A percentile compares a stretch with the other conserved stretches of the same genome.
Evolutionary conservation across 2,888 invertebrate genomes (phyloP).

Genomic region (Synergus umbraculus): DNA sequence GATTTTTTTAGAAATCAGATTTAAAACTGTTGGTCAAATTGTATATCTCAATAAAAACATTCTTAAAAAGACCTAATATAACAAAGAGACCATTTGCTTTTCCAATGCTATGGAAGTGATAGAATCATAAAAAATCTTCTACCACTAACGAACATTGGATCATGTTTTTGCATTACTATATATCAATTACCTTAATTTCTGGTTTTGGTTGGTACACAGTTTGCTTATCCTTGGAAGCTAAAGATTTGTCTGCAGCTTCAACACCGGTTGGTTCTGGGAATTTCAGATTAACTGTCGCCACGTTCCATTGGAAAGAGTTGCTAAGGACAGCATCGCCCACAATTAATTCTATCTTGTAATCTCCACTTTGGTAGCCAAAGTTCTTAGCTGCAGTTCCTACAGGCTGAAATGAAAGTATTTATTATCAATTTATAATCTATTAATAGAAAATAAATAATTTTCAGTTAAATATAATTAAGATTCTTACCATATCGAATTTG

Average conservation of each 20-base stretch:
- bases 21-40: constrained; percentile 34
- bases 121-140: constrained; percentile 61
- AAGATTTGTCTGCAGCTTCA: constrained; percentile 66
- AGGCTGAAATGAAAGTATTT: constrained; percentile 79
- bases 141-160: constrained; percentile 74
- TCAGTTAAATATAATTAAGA: constrained; percentile 7
- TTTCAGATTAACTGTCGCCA: constrained; percentile 88
- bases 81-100: constrained; percentile 62
- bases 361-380: constrained; percentile 86
- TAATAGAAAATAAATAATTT: background rate
- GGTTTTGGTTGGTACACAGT: constrained; percentile 79
- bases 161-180: constrained; percentile 39
- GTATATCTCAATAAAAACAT: constrained; percentile 21
- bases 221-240: constrained; percentile 64
- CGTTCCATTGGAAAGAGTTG: constrained; percentile 92
- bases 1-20: constrained; percentile 24
- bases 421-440: constrained; percentile 12
- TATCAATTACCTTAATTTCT: constrained; percentile 80
- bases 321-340: constrained; percentile 94
- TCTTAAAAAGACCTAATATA: constrained; percentile 36
- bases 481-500: constrained; percentile 91
- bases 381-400: constrained; percentile 89
- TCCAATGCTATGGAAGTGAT: constrained; percentile 75
- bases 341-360: constrained; percentile 89
- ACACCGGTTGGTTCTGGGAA: constrained; percentile 78